Conservation (phyloP, 1,140 invertebrate genomes). For the Rhizoglyphus robini region DNA sequence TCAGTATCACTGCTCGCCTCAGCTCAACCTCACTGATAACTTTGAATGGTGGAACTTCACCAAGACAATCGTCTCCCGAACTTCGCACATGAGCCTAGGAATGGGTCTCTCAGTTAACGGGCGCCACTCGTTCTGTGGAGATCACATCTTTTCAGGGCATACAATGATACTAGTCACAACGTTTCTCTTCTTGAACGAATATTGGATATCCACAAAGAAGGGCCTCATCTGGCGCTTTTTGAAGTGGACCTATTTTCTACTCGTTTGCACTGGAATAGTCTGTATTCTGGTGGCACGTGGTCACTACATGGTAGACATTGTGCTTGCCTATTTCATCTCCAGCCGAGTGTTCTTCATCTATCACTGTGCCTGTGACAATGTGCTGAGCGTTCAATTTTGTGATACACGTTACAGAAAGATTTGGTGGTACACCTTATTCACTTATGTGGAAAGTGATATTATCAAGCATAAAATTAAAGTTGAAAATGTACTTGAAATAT, state of each 20-base stretch:
- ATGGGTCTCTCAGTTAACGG: constrained; percentile 77
- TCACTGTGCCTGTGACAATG: constrained; percentile 37
- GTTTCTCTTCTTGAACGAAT: constrained; percentile 21
- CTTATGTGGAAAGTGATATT: not conserved
- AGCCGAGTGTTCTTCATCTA: constrained; percentile 79
- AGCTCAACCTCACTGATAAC: constrained; percentile 39
- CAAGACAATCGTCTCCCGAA: constrained; percentile 39
- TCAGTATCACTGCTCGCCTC: constrained; percentile 68
- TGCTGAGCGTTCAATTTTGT: not conserved
- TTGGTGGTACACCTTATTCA: constrained; percentile 12
- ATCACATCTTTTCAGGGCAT: constrained; percentile 81
- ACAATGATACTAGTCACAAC: constrained; percentile 57
- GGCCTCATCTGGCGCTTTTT: constrained; percentile 36
- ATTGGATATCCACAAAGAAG: constrained; percentile 11
- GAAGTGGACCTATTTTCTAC: constrained; percentile 46
- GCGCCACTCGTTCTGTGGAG: constrained; percentile 71
- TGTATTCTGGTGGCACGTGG: constrained; percentile 68
- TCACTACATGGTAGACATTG: constrained; percentile 79
- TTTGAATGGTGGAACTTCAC: not conserved
- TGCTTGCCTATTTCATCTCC: constrained; percentile 77
- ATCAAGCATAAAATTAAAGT: not conserved
- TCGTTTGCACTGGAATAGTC: constrained; percentile 57
- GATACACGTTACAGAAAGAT: not conserved
- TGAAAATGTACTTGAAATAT: not conserved
- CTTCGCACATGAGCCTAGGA: constrained; percentile 52